Base-by-base conservation (phyloP, 2,113 vertebrate species). In the Dromiciops gliroides region DNA sequence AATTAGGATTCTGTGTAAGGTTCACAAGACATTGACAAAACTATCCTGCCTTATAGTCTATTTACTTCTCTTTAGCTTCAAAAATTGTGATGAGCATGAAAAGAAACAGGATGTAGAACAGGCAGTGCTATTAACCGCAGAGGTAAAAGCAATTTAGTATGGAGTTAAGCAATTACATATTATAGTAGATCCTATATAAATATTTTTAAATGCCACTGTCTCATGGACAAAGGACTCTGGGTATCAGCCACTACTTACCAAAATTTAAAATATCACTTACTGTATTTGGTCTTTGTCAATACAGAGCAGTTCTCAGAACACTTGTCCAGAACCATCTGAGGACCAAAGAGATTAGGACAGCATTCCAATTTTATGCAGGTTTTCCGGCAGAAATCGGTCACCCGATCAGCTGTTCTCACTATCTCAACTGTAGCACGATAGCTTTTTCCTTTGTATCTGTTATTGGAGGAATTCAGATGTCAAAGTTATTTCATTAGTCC, bases 281-380 rank as follows among this genome's bases (percentile, higher is more conserved):
- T 99, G 98, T 99, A 99, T 99, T 99, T 99, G 94, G 99, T 99
- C 99, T 99, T 99, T 97, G 99, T 99, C 97, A 99, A 99, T 95
- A 99, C 99, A 48, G 99, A 99, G 98, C 99, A 99, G 98, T 99
- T 99, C 98, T 99, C 99, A 6, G 99, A 99, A 98, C 99, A 99
- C 94, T 98, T 99, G 90, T 99, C 99, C 98, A 99, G 98, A 98
- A 99, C 99, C 99, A 99, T 99, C 92, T 99, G 98, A 60, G 99
- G 99, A 89, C 99, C 99, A 2, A 99, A 99, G 94, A 99, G 99
- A 97, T 99, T 99, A 10, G 99, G 99, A 98, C 99, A 99, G 96
- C 99, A 99, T 97, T 99, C 99, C 92, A 99, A 98, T 96, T 99
- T 99, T 97, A 99, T 99, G 97, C 99, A 99, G 0, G 99, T 99